phyloP scores from a whole-genome alignment of 1,140 invertebrate genomes.

The Lepidurus arcticus region DNA sequence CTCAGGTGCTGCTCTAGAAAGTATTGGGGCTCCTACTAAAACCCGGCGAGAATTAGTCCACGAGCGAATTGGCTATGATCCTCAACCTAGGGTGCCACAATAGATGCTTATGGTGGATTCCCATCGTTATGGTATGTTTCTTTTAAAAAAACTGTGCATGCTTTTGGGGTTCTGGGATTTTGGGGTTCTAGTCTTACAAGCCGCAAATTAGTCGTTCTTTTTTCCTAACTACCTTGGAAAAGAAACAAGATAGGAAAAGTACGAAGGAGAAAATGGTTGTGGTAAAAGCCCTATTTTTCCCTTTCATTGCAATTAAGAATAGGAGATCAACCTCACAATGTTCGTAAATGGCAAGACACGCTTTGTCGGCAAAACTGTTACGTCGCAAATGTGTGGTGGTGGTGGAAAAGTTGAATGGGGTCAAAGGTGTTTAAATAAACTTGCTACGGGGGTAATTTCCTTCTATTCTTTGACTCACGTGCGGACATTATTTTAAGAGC shows the following conservation, averaged over 20 bases:
- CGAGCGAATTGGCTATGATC: constrained; percentile 32
- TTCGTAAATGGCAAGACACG: not conserved
- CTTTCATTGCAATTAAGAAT: not conserved
- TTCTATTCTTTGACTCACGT: not conserved
- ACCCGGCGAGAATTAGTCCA: constrained; percentile 26
- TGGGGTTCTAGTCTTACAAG: not conserved
- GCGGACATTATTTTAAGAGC: not conserved
- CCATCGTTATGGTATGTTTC: not conserved
- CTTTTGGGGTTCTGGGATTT: not conserved
- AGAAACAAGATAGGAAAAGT: not conserved
- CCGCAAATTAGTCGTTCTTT: constrained; percentile 8
- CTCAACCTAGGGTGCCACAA: constrained; percentile 29
- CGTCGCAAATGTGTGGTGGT: not conserved
- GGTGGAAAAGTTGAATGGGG: not conserved
- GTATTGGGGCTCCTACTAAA: not conserved
- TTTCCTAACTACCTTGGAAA: not conserved
- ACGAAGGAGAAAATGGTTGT: not conserved
- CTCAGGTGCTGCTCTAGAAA: not conserved
- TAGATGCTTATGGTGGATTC: not conserved
- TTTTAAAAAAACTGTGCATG: not conserved
- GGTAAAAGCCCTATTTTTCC: not conserved
- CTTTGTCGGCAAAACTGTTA: not conserved
- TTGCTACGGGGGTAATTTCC: not conserved
- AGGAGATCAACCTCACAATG: not conserved
- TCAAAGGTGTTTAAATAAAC: constrained; percentile 1